These are phyloP conservation scores for Galerucella pusilla DNA, from an alignment of 2,888 invertebrate species.

Conservation along the genomic window DNA sequence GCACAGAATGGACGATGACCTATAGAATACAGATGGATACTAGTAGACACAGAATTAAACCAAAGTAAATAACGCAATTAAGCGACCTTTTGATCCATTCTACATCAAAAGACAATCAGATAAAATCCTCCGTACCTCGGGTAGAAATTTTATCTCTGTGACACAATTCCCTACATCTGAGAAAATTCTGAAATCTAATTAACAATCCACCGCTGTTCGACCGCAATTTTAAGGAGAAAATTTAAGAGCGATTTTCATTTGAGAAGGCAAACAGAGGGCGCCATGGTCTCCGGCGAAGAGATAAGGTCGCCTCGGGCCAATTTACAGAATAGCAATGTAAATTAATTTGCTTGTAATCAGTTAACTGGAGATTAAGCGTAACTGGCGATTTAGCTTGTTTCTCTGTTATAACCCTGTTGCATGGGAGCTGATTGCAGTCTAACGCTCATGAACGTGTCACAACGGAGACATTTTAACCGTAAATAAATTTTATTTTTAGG, in stretches of 20 bases:
- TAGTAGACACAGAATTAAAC: too few relatives aligned
- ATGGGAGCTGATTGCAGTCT: slow-evolving; percentile 8
- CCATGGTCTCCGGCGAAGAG: slow-evolving; percentile 19
- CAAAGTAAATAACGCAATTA: neutral
- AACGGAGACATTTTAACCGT: neutral
- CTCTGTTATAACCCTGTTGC: slow-evolving; percentile 30
- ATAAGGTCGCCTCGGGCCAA: slow-evolving; percentile 46
- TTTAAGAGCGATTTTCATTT: slow-evolving; percentile 29
- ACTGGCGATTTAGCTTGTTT: slow-evolving; percentile 23
- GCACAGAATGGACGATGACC: too few relatives aligned
- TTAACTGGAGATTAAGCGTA: slow-evolving; percentile 35
- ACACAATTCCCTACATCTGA: slow-evolving; percentile 21
- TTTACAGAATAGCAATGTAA: slow-evolving; percentile 52
- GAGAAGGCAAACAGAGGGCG: slow-evolving; percentile 21
- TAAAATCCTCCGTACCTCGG: neutral
- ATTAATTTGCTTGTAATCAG: slow-evolving; percentile 52
- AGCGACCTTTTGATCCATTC: neutral
- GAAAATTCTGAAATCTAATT: slow-evolving; percentile 28
- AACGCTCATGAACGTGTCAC: neutral
- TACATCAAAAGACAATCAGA: slow-evolving; percentile 1
- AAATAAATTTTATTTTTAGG: neutral
- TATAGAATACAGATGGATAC: too few relatives aligned
- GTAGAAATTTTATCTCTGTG: slow-evolving; percentile 14
- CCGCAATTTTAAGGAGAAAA: slow-evolving; percentile 20
- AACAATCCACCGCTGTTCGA: neutral